A percentile compares a stretch with the other conserved stretches of the same genome.
Evolutionary conservation across 2,113 vertebrate genomes (phyloP).

Genomic region (Cyprinodon variegatus): DNA sequence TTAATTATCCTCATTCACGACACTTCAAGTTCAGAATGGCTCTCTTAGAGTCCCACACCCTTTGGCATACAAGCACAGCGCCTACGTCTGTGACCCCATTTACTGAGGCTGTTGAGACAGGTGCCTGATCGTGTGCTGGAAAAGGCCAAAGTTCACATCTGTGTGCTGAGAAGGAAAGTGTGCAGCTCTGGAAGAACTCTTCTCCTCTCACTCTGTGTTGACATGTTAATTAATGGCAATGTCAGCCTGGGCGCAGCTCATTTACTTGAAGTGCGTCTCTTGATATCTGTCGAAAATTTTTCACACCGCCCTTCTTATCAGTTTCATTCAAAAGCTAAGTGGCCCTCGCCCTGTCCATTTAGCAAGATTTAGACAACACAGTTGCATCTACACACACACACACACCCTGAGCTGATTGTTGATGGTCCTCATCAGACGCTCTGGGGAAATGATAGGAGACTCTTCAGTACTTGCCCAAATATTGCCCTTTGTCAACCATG

Average conservation of each 20-base stretch:
- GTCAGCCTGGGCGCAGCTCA: conserved; percentile 55
- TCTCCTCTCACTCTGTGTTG: conserved; percentile 49
- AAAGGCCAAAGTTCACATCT: conserved; percentile 72
- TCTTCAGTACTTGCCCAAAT: conserved; percentile 51
- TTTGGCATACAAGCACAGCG: conserved; percentile 44
- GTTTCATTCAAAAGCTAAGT: conserved; percentile 38
- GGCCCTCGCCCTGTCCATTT: conserved; percentile 36
- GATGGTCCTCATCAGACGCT: conserved; percentile 51
- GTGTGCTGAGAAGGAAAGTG: conserved; percentile 58
- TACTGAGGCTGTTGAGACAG: conserved; percentile 64
- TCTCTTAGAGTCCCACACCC: background rate
- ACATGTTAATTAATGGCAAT: conserved; percentile 67
- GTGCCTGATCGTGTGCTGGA: conserved; percentile 50
- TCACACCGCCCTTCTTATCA: conserved; percentile 42
- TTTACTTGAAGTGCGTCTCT: conserved; percentile 66
- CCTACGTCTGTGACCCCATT: conserved; percentile 54
- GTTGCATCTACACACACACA: conserved; percentile 25
- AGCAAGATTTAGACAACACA: conserved; percentile 27
- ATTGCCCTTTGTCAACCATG: conserved; percentile 40
- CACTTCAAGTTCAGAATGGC: background rate
- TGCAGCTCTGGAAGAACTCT: conserved; percentile 35
- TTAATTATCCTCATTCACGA: background rate
- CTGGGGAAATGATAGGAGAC: conserved; percentile 52
- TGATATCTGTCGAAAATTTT: conserved; percentile 48
- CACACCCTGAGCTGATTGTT: conserved; percentile 35